Conservation (phyloP, 2,888 invertebrate genomes). For the Amblyteles armatorius region DNA sequence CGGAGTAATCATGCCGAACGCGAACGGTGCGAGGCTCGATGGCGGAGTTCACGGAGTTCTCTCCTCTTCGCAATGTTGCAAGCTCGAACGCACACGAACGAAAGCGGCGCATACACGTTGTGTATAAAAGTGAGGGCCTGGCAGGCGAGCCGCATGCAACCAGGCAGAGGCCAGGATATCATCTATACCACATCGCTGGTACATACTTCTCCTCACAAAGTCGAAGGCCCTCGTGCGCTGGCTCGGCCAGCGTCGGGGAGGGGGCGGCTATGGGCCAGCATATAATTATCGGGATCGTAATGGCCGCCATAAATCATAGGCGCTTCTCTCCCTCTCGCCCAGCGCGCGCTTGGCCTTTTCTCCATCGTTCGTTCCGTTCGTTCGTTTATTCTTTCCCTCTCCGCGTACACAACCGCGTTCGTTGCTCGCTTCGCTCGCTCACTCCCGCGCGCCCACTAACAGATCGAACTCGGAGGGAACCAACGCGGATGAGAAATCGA, state of each 20-base stretch:
- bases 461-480: constrained; percentile 76
- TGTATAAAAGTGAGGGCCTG: constrained; percentile 62
- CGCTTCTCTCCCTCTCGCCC: constrained; percentile 80
- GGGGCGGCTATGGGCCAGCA: constrained; percentile 83
- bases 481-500: constrained; percentile 82
- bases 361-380: constrained; percentile 61
- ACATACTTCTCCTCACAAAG: constrained; percentile 43
- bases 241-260: constrained; percentile 70
- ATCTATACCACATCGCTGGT: constrained; percentile 74
- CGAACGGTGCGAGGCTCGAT: constrained; percentile 69
- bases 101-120: not conserved
- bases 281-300: constrained; percentile 84
- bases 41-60: constrained; percentile 54
- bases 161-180: constrained; percentile 80
- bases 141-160: constrained; percentile 67
- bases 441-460: constrained; percentile 79
- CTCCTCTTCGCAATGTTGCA: constrained; percentile 60
- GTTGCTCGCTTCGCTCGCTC: constrained; percentile 64
- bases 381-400: constrained; percentile 73
- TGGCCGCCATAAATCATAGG: constrained; percentile 84
- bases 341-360: constrained; percentile 64
- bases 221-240: constrained; percentile 70
- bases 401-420: constrained; percentile 53
- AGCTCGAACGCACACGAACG: not conserved
- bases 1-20: constrained; percentile 77